Conservation (phyloP, 2,113 vertebrate genomes). For the Colinus virginianus region DNA sequence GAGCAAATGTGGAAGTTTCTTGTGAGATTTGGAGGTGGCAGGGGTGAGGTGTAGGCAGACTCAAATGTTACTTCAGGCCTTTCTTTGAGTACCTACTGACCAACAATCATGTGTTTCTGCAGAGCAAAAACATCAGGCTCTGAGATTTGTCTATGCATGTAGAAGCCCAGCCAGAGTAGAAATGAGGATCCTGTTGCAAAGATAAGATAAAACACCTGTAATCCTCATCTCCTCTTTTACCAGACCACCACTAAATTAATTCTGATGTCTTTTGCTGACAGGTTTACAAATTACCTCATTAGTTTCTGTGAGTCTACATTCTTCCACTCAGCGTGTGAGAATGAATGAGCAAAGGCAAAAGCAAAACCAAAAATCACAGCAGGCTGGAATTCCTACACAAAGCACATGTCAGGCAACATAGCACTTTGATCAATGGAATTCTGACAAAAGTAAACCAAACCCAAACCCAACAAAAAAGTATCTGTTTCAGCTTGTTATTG, state of each 20-base stretch:
- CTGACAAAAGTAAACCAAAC: neutral
- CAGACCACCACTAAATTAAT: constrained; percentile 40
- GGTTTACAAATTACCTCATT: constrained; percentile 67
- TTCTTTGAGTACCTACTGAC: neutral
- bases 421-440: neutral
- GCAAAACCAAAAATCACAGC: constrained; percentile 42
- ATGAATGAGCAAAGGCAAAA: constrained; percentile 39
- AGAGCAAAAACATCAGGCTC: neutral
- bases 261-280: constrained; percentile 37
- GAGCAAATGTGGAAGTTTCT: neutral
- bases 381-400: constrained; percentile 2
- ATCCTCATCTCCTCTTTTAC: neutral
- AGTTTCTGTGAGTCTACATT: constrained; percentile 42
- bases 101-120: neutral
- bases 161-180: neutral
- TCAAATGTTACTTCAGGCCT: neutral
- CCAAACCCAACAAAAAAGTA: neutral
- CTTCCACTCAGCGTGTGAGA: neutral
- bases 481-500: neutral
- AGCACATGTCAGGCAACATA: constrained; percentile 23
- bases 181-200: neutral
- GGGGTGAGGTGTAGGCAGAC: neutral
- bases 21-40: neutral
- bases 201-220: neutral
- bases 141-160: neutral